These are phyloP conservation scores for Nannobrachium achirus DNA, from an alignment of 2,113 vertebrate species.

Conservation along the genomic window DNA sequence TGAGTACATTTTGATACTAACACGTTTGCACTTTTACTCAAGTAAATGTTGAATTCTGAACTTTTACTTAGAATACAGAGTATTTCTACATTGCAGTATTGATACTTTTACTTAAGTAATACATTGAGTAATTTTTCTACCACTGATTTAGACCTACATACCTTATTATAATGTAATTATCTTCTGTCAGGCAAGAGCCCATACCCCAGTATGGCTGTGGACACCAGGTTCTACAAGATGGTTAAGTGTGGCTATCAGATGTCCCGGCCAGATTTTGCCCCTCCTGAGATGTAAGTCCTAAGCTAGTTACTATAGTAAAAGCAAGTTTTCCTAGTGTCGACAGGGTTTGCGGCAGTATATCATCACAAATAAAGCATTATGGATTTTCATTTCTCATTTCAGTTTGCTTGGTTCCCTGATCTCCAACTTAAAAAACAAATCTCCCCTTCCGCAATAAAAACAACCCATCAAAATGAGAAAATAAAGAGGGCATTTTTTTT, in stretches of 20 bases:
- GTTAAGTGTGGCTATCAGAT: slow-evolving; percentile 95
- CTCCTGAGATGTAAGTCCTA: slow-evolving; percentile 89
- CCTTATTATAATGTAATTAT: background rate
- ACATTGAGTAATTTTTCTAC: no score
- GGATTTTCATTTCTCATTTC: slow-evolving; percentile 22
- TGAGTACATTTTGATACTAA: no score
- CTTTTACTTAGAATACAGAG: no score
- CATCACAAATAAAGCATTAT: slow-evolving; percentile 35
- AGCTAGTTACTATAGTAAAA: no score
- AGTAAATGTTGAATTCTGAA: no score
- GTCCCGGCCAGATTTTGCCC: slow-evolving; percentile 89
- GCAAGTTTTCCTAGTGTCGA: no score
- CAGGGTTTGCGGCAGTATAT: no score
- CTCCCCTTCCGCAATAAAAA: background rate
- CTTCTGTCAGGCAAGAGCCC: slow-evolving; percentile 88
- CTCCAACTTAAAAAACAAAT: background rate
- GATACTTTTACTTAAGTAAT: no score
- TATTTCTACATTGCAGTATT: no score
- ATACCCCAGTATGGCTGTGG: slow-evolving; percentile 91
- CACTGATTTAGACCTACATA: no score
- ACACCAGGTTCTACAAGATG: slow-evolving; percentile 96
- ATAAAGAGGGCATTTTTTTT: slow-evolving; percentile 25
- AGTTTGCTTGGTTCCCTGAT: slow-evolving; percentile 4
- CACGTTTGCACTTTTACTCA: no score
- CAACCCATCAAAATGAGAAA: slow-evolving; percentile 15